Base-by-base conservation (phyloP, 1,140 invertebrate genomes). In the Heliconius himera region DNA sequence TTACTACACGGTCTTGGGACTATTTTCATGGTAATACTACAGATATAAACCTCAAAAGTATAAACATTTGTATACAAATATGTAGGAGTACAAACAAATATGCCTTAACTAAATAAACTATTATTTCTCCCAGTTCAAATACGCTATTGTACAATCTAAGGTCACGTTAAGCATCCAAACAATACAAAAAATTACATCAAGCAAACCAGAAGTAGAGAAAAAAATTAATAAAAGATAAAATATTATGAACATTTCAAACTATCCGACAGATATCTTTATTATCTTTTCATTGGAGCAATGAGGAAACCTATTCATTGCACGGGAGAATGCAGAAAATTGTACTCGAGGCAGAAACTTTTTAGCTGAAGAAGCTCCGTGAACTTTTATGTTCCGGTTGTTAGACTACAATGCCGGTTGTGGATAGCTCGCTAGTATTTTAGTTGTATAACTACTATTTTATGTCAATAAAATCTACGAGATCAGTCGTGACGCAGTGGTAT, bases 371-470 rank as follows among this genome's bases (percentile, higher is more conserved):
- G 60, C 60, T 66, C 60, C 11, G 8, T 66, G 60, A 66, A 66
- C 60, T 29, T 66, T 66, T 26, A 66, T 66, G 56, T 66, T 66
- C 60, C 60, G 60, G 60, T 66, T 66, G 60, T 66, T 66, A 66
- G 11, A 66, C 60, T 66, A 66, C 13, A 66, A 66, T 66, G 60
- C 60, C 22, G 13, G 26, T 60, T 13, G 56, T 56, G 54, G 22
- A 51, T 54, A 60, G 54, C 54, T 60, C 20, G 54, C 16, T 6
- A 26, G 11, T 22, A 66, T 66, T 66, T 66, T 29, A 4, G 0
- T 66, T 29, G 29, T 29, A 26, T 29, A 66, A 3, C 22, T 66
- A 4, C 1, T 26, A 13, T 66, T 66, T 66, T 29, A 29, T 66
- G 26, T 66, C 60, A 29, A 18, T 66, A 66, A 66, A 29, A 26